Base-by-base conservation (phyloP, 1,140 invertebrate species). In the Venturia canescens region DNA sequence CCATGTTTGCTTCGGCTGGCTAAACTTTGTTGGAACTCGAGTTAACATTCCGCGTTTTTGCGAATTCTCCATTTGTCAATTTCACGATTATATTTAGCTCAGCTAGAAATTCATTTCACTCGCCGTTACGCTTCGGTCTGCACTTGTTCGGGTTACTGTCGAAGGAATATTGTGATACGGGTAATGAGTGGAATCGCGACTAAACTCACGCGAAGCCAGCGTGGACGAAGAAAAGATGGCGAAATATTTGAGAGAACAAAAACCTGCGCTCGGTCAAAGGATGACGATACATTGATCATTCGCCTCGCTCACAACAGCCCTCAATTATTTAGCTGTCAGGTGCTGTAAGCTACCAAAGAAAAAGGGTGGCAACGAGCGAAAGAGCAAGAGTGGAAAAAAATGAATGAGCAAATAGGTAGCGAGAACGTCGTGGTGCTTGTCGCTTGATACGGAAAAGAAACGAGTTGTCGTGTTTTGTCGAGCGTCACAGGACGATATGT, bases 301-400 rank as follows among this genome's bases (percentile, higher is more conserved):
- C 48, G 57, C n/a, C 48, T 53, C 44, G 48, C 71, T 53, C 71
- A 48, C 71, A 74, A 72, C 48, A 48, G 48, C 71, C 71, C 71
- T 74, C 71, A 53, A 74, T 74, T 74, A 74, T 74, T 74, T 74
- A 74, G 71, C 71, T 74, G 71, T 74, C 71, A 53, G 71, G 71
- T 74, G 71, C 57, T 74, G 71, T 23, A 53, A 74, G 48, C 71
- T 74, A 1, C 44, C 13, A 16, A 53, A 74, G 71, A 53, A 74
- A 74, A 74, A 72, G 70, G 34, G 70, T 50, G 38, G 34, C 34
- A 72, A 38, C n/a, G 50, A 53, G 50, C 16, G 50, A 53, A 18
- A 53, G 50, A 53, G 50, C 1, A 7, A 53, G 50, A 53, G n/a
- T 7, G 50, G n/a, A 13, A 44, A 44, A 44, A 44, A 44, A 11